A percentile compares a stretch with the other conserved stretches of the same genome.
phyloP scores from a whole-genome alignment of 2,797 vertebrate species.

The Nasua narica region DNA sequence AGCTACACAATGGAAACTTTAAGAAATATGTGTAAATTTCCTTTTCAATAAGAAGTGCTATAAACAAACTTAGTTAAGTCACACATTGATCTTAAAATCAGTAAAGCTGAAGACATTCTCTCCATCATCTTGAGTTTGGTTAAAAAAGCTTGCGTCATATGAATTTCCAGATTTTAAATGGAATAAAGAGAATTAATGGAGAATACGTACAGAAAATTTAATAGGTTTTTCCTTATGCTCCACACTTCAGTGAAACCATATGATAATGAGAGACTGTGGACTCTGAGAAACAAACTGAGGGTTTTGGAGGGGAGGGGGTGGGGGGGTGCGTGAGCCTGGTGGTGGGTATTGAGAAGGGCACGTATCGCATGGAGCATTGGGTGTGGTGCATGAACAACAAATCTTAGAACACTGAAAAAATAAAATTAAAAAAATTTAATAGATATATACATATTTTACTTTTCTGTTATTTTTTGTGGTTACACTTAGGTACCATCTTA shows the following conservation, averaged over 20 bases:
- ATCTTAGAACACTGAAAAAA: too few species aligned
- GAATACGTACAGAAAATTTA: not conserved
- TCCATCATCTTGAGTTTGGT: not conserved
- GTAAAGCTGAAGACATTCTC: not conserved
- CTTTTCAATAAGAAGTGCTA: not conserved
- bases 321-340: too few species aligned
- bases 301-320: too few species aligned
- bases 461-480: not conserved
- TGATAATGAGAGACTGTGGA: too few species aligned
- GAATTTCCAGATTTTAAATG: constrained; percentile 2
- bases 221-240: too few species aligned
- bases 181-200: not conserved
- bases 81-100: constrained; percentile 16
- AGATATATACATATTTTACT: not conserved
- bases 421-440: too few species aligned
- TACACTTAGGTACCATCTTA: not conserved
- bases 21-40: not conserved
- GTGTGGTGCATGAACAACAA: too few species aligned
- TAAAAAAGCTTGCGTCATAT: not conserved
- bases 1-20: not conserved
- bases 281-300: too few species aligned
- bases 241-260: too few species aligned
- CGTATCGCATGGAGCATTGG: too few species aligned
- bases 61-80: not conserved
- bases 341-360: too few species aligned